Conservation (phyloP, 2,797 vertebrate species). For the Smutsia gigantea region DNA sequence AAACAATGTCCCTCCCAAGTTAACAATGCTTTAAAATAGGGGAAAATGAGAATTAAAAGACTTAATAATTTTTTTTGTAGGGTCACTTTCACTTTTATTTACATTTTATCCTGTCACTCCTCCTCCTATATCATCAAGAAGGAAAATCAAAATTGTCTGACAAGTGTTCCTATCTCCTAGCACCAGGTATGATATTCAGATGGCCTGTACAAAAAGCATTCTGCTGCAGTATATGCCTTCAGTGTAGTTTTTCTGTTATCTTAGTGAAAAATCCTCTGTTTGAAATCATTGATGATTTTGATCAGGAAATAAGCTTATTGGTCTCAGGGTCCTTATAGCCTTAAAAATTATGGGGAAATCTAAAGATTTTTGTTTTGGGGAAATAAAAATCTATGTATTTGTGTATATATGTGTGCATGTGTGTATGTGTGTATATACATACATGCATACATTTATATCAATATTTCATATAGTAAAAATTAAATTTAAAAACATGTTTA, state of each 20-base stretch:
- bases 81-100: neutral
- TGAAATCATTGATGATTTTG: neutral
- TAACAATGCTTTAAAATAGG: neutral
- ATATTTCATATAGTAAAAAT: neutral
- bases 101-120: neutral
- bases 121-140: neutral
- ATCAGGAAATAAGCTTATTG: neutral
- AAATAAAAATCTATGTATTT: neutral
- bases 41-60: neutral
- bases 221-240: neutral
- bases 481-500: neutral
- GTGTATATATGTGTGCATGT: neutral
- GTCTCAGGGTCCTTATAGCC: neutral
- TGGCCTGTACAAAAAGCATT: neutral
- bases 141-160: neutral
- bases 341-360: neutral
- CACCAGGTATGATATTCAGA: too few relatives aligned
- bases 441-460: too few relatives aligned
- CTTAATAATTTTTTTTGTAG: neutral
- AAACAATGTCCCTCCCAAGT: neutral
- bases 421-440: too few relatives aligned
- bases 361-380: neutral
- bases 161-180: neutral
- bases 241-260: neutral
- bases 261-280: neutral